phyloP scores from a whole-genome alignment of 1,140 invertebrate species.

The Aphidius gifuensis region DNA sequence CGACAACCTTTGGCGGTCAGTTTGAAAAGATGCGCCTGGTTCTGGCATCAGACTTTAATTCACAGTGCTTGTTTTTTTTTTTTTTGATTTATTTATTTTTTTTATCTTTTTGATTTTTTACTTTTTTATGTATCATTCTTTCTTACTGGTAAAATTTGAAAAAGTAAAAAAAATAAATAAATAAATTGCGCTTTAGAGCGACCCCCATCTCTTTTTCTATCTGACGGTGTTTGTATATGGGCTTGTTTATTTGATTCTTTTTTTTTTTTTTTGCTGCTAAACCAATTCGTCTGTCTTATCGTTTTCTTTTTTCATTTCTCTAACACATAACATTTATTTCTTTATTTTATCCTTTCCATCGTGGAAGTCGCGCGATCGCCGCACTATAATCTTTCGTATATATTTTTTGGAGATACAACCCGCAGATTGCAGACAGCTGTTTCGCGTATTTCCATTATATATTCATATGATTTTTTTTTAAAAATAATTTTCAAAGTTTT shows the following conservation, averaged over 20 bases:
- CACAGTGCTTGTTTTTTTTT: constrained; percentile 23
- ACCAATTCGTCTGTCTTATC: constrained; percentile 10
- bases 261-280: constrained; percentile 19
- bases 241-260: constrained; percentile 10
- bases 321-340: constrained; percentile 11
- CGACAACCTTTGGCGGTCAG: constrained; percentile 9
- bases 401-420: constrained; percentile 31
- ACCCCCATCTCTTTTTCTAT: constrained; percentile 16
- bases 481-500: too few relatives aligned
- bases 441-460: constrained; percentile 30
- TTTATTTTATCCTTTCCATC: constrained; percentile 16
- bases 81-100: constrained; percentile 6
- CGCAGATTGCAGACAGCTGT: constrained; percentile 41
- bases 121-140: too few relatives aligned
- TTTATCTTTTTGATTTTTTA: constrained; percentile 7
- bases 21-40: constrained; percentile 11
- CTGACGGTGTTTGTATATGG: constrained; percentile 10
- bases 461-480: not conserved
- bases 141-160: too few relatives aligned
- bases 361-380: constrained; percentile 23
- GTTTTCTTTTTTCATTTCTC: not conserved
- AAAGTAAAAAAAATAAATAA: too few relatives aligned
- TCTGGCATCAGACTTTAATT: constrained; percentile 19
- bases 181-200: not conserved
- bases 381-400: constrained; percentile 29